phyloP scores from a whole-genome alignment of 23 tunicate genomes.

The Trididemnum miniatum region DNA sequence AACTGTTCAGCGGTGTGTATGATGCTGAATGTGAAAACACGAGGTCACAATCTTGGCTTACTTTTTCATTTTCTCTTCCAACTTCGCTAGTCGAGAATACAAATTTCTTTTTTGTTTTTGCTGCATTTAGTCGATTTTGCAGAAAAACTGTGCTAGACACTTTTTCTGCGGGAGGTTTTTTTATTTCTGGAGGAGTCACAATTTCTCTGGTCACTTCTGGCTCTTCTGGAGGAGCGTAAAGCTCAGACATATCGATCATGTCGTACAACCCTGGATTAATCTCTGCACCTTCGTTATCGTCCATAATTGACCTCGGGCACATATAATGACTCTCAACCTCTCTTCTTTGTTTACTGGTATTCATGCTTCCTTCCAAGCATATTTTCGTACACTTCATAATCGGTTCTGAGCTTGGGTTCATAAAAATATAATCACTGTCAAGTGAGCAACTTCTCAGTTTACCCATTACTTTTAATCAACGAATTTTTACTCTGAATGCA shows the following conservation, averaged over 20 bases:
- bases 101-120: neutral
- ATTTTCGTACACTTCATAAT: neutral
- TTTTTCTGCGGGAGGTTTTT: neutral
- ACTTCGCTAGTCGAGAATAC: neutral
- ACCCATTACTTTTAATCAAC: too few relatives aligned
- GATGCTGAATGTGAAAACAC: too few relatives aligned
- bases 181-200: constrained; percentile 2
- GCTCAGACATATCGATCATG: constrained; percentile 22
- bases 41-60: neutral
- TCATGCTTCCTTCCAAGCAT: neutral
- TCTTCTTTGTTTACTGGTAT: too few relatives aligned
- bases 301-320: neutral
- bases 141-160: neutral
- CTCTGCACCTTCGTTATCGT: neutral
- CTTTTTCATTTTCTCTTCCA: neutral
- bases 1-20: too few relatives aligned
- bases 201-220: constrained; percentile 3
- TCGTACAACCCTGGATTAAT: neutral
- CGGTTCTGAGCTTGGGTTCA: constrained; percentile 1
- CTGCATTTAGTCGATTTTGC: neutral
- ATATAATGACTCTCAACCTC: neutral
- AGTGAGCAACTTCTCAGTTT: constrained; percentile 1
- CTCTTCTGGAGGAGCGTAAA: neutral
- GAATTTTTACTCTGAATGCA: too few relatives aligned
- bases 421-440: constrained; percentile 5